These are phyloP conservation scores for Morpho helenor DNA, from an alignment of 2,888 invertebrate species.

Conservation along the genomic window DNA sequence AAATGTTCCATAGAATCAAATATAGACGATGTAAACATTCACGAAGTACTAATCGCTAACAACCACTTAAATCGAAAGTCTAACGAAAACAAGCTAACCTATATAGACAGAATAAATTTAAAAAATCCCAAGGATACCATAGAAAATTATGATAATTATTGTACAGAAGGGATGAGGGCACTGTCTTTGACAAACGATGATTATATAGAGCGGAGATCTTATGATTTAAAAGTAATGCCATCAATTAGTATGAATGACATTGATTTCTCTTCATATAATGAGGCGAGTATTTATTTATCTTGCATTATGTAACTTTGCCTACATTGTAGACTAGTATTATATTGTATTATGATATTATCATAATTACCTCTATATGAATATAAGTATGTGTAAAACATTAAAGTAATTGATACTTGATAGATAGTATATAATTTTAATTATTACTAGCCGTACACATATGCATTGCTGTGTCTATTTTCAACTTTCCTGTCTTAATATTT, in stretches of 20 bases:
- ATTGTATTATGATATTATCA: no score
- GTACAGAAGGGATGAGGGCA: conserved; percentile 43
- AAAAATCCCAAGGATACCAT: conserved; percentile 26
- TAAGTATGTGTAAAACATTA: no score
- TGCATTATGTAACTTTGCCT: not conserved
- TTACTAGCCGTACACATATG: no score
- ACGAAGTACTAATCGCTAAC: conserved; percentile 37
- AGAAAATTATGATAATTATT: conserved; percentile 31
- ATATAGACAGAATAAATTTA: conserved; percentile 30
- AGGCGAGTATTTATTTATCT: conserved; percentile 40
- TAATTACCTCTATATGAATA: no score
- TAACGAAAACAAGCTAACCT: conserved; percentile 26
- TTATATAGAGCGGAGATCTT: conserved; percentile 55
- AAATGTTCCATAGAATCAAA: conserved; percentile 45
- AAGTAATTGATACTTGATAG: no score
- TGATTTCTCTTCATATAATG: conserved; percentile 57
- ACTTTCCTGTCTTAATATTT: no score
- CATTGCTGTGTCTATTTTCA: no score
- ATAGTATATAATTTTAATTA: no score
- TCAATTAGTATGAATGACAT: conserved; percentile 52
- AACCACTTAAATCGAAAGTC: conserved; percentile 25
- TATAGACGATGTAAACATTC: conserved; percentile 50
- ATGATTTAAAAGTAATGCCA: conserved; percentile 40
- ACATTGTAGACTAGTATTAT: no score
- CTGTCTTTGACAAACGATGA: conserved; percentile 58